These are phyloP conservation scores for Folsomia candida DNA, from an alignment of 2,888 invertebrate genomes.

Conservation along the genomic window DNA sequence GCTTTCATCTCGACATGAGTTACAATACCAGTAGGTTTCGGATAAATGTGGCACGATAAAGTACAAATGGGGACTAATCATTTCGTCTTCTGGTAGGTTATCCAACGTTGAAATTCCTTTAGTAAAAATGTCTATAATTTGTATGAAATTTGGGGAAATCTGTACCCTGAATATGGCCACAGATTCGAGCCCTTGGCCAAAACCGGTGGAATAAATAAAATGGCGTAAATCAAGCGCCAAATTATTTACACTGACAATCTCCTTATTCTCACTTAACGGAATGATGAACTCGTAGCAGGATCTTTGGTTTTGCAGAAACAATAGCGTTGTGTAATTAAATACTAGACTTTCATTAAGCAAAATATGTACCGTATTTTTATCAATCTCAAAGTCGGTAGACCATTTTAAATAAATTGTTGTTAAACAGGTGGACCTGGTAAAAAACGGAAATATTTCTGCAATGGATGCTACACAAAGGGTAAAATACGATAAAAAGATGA, in stretches of 20 bases:
- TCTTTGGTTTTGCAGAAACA: neutral
- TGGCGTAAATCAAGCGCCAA: neutral
- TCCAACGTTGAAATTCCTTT: neutral
- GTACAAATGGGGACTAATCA: neutral
- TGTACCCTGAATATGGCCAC: neutral
- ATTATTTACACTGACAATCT: neutral
- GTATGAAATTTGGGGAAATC: neutral
- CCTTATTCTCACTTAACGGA: neutral
- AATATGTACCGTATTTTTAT: neutral
- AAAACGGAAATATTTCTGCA: too few relatives aligned
- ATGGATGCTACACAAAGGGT: too few relatives aligned
- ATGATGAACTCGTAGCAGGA: neutral
- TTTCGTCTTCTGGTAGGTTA: neutral
- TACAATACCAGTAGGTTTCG: neutral
- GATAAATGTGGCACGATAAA: neutral
- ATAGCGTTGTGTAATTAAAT: neutral
- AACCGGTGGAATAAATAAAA: neutral
- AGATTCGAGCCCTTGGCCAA: neutral
- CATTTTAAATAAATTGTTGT: too few relatives aligned
- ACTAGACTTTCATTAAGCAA: neutral
- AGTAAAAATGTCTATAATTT: neutral
- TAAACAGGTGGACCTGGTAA: too few relatives aligned
- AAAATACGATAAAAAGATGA: too few relatives aligned
- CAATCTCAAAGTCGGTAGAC: too few relatives aligned
- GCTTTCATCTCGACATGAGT: neutral